phyloP scores from a whole-genome alignment of 2,797 vertebrate genomes.

The Macropodus opercularis region DNA sequence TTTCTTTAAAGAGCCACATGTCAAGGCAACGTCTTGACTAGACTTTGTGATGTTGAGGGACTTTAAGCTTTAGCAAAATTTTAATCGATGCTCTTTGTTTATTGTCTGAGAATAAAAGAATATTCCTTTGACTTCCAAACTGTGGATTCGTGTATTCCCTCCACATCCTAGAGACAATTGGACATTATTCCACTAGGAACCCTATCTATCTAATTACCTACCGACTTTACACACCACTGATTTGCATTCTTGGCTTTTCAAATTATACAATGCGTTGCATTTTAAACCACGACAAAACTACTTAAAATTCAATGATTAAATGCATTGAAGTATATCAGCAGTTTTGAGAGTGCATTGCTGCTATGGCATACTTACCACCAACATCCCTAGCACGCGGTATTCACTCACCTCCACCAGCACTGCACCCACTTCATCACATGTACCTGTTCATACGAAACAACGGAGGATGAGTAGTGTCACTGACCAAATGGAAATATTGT shows the following conservation, averaged over 20 bases:
- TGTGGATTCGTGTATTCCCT: constrained; percentile 46
- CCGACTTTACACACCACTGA: constrained; percentile 87
- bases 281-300: constrained; percentile 88
- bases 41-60: constrained; percentile 7
- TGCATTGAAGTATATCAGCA: constrained; percentile 85
- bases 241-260: constrained; percentile 88
- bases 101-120: constrained; percentile 11
- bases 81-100: constrained; percentile 12
- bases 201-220: constrained; percentile 85
- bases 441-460: constrained; percentile 13
- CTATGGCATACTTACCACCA: constrained; percentile 48
- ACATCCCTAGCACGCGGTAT: constrained; percentile 8
- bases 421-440: constrained; percentile 37
- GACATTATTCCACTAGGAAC: constrained; percentile 81
- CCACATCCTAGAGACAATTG: constrained; percentile 68
- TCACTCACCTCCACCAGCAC: constrained; percentile 15
- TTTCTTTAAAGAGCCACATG: constrained; percentile 2
- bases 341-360: constrained; percentile 65
- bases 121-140: constrained; percentile 8
- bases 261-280: constrained; percentile 92
- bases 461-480: constrained; percentile 20
- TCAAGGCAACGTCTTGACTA: constrained; percentile 3
- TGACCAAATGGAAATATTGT: constrained; percentile 25
- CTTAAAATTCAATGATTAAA: constrained; percentile 90
- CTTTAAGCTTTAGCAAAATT: constrained; percentile 21